Evolutionary conservation across 1,140 invertebrate genomes (phyloP), one percentile per base, ranked within the genome.

Genomic region (Cepaea nemoralis): DNA sequence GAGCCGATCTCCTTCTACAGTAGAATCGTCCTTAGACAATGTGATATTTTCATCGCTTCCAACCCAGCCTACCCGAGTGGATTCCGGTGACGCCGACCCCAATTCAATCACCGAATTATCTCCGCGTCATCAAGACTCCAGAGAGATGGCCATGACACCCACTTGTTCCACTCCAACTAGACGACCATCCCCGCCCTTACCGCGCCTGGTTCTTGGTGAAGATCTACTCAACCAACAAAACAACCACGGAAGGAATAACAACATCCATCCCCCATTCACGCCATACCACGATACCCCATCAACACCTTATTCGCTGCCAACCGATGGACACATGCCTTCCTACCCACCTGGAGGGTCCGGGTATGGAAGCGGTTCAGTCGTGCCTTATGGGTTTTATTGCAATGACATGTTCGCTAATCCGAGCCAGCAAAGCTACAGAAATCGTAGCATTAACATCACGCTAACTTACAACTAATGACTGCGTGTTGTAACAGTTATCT

Each of bases 361-460:
- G 45, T 77, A 40, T 67, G 63, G 10, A 19, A 73, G 16, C 59
- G 73, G 10, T 40, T 27, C 33, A 1, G 33, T 24, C 31, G 27
- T 66, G 35, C 76, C 67, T 24, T 45, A 63, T 39, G 63, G 70
- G 31, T 45, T 66, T 24, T 73, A 48, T 50, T 80, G 48, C 42
- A 82, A 55, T 69, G 78, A 74, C 6, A 73, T 59, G 55, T 77
- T 70, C 12, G 24, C 71, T 0, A 66, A 63, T 33, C 70, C 59
- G 22, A 69, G 24, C 24, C 80, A 86, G 75, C 85, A 87, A 40
- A 85, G 80, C 27, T 83, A 83, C 16, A 87, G 88, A 77, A 90
- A 89, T 80, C 86, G 88, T 70, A 90, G 89, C 70, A 90, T 90
- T 24, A 90, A 90, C 77, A 90, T 90, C 24, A 90, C 89, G 19